Percentiles rank a stretch among this genome's conserved stretches.
Evolutionary conservation across 2,888 invertebrate species (phyloP).

Genomic region (Chrysomela aeneicollis): DNA sequence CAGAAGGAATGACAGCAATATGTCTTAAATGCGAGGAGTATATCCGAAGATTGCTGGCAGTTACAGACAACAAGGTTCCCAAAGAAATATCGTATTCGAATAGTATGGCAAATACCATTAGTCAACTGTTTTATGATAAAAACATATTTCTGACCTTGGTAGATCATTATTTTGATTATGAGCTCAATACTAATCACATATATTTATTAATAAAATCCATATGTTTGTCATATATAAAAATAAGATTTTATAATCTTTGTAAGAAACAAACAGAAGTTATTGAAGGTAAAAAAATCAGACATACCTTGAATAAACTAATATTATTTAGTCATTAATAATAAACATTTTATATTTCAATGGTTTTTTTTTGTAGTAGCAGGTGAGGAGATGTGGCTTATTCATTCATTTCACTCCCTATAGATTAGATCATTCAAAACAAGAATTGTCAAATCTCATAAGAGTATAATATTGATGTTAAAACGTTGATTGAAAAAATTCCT

Average conservation of each 20-base stretch:
- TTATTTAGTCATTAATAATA: neutral
- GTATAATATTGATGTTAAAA: too few species aligned
- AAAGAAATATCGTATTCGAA: neutral
- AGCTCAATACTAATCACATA: neutral
- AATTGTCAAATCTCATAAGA: too few species aligned
- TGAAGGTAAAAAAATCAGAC: conserved; percentile 9
- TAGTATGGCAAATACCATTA: conserved; percentile 10
- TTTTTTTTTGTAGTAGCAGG: too few species aligned
- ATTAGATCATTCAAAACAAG: too few species aligned
- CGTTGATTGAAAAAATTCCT: too few species aligned
- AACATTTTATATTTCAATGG: neutral
- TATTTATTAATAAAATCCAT: conserved; percentile 7
- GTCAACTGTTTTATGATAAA: conserved; percentile 5
- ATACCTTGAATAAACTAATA: conserved; percentile 9
- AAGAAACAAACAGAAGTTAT: conserved; percentile 1
- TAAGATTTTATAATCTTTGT: conserved; percentile 3
- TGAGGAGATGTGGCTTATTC: too few species aligned
- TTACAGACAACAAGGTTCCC: conserved; percentile 11
- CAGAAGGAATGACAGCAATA: conserved; percentile 6
- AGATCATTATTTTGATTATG: conserved; percentile 2
- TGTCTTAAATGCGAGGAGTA: conserved; percentile 6
- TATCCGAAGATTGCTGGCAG: neutral
- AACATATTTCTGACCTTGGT: conserved; percentile 6
- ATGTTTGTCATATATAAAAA: conserved; percentile 4
- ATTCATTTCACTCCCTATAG: too few species aligned